These are phyloP conservation scores for Trachelus tabidus DNA, from an alignment of 2,888 invertebrate species.

Conservation along the genomic window DNA sequence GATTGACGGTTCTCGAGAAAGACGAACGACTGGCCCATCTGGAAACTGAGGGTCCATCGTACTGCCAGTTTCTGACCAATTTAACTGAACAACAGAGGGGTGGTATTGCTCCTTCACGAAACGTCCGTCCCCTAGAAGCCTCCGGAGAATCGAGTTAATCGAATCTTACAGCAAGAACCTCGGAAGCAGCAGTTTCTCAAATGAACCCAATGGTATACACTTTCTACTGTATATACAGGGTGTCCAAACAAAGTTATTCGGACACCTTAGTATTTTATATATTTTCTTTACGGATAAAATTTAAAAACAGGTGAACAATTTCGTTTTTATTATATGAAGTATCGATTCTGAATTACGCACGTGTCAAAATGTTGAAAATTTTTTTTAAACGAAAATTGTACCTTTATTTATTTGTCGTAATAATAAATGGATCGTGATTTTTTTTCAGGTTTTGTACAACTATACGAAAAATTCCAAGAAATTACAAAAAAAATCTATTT, in stretches of 20 bases:
- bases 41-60: not conserved
- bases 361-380: no score
- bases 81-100: not conserved
- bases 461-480: not conserved
- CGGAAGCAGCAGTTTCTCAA: not conserved
- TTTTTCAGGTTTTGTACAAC: not conserved
- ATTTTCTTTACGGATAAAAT: no score
- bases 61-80: not conserved
- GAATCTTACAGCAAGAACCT: not conserved
- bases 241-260: not conserved
- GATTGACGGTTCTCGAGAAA: not conserved
- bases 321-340: no score
- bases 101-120: not conserved
- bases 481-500: no score
- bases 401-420: no score
- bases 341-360: no score
- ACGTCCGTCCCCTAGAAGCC: not conserved
- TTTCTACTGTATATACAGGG: not conserved
- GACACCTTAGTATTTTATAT: no score
- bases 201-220: not conserved
- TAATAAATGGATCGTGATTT: not conserved
- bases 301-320: no score
- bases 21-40: not conserved
- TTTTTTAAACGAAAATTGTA: no score
- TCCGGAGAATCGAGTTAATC: not conserved